Percentiles rank a stretch among this genome's conserved stretches.
phyloP scores from a whole-genome alignment of 1,140 invertebrate genomes.

The Lepeophtheirus salmonis region DNA sequence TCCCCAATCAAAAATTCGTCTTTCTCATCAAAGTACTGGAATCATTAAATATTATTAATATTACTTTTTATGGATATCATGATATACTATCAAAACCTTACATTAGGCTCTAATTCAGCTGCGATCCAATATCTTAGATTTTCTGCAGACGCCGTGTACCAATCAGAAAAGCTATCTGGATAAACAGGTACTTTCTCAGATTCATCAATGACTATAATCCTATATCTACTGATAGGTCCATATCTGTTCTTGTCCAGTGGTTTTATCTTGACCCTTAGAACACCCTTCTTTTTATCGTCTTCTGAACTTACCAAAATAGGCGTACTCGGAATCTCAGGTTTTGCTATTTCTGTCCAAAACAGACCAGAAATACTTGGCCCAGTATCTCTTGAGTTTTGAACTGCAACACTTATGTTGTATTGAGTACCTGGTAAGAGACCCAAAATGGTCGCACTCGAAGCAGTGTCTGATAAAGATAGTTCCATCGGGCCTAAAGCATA shows the following conservation, averaged over 20 bases:
- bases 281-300: slow-evolving; percentile 35
- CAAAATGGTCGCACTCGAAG: not conserved
- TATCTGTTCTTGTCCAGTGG: slow-evolving; percentile 51
- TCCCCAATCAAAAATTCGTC: slow-evolving; percentile 53
- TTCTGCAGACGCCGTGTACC: slow-evolving; percentile 34
- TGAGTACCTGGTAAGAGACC: slow-evolving; percentile 47
- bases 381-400: slow-evolving; percentile 37
- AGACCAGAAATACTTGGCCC: slow-evolving; percentile 35
- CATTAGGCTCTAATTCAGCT: slow-evolving; percentile 42
- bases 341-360: slow-evolving; percentile 44
- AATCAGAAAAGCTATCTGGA: slow-evolving; percentile 36
- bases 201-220: slow-evolving; percentile 45
- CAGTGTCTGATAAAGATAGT: too few relatives aligned
- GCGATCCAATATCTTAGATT: slow-evolving; percentile 55
- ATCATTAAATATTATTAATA: not conserved
- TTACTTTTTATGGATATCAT: not conserved
- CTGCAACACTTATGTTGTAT: slow-evolving; percentile 46
- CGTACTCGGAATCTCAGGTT: slow-evolving; percentile 41
- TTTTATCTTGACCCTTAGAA: slow-evolving; percentile 38
- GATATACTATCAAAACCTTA: not conserved
- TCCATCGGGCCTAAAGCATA: too few relatives aligned
- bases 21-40: slow-evolving; percentile 17
- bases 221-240: slow-evolving; percentile 37
- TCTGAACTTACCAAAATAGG: slow-evolving; percentile 37
- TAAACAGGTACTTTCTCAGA: slow-evolving; percentile 36